Evolutionary conservation across 2,113 vertebrate genomes (phyloP).

Genomic region (Prinia subflava): DNA sequence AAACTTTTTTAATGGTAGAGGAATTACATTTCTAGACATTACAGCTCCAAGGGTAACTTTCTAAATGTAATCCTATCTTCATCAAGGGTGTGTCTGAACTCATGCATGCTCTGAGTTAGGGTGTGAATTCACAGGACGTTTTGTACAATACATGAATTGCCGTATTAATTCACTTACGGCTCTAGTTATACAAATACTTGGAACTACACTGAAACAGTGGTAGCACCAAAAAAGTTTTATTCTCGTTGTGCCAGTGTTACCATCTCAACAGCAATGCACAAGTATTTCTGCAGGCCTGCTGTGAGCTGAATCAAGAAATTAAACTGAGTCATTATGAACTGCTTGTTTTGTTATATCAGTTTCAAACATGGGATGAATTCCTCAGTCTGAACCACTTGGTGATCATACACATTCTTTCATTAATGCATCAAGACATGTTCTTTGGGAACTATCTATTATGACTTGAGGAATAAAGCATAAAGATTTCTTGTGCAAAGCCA

Average conservation of each 20-base stretch:
- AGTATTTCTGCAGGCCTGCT: neutral
- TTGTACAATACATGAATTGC: neutral
- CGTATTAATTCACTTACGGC: neutral
- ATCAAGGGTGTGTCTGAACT: neutral
- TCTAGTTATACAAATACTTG: neutral
- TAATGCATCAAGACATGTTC: neutral
- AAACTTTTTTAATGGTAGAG: neutral
- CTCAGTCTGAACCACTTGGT: neutral
- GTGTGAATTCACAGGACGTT: neutral
- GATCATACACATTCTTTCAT: neutral
- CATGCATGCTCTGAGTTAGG: neutral
- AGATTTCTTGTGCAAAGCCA: neutral
- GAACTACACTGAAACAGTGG: neutral
- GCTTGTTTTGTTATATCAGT: neutral
- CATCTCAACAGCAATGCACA: neutral
- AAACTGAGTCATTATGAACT: neutral
- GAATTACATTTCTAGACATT: neutral
- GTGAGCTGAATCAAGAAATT: neutral
- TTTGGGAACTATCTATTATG: neutral
- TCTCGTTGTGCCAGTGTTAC: neutral
- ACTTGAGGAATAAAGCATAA: neutral
- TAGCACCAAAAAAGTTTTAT: neutral
- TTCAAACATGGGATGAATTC: neutral
- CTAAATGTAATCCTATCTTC: neutral
- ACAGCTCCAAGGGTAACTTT: neutral